Evolutionary conservation across 2,797 vertebrate genomes (phyloP).

Genomic region (Tadarida brasiliensis): DNA sequence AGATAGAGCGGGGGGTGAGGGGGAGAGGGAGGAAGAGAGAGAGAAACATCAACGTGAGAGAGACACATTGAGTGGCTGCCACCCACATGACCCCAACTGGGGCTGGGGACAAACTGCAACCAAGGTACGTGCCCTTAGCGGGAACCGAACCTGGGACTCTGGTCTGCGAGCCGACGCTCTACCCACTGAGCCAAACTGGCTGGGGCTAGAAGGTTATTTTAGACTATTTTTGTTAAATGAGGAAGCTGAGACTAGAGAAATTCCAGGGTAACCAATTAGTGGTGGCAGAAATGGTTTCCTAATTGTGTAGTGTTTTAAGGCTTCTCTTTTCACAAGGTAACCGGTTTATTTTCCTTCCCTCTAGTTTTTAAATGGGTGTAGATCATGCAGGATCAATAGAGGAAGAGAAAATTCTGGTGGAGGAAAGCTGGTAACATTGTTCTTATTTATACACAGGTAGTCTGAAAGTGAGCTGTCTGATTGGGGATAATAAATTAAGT

Average conservation of each 20-base stretch:
- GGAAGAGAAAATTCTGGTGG: constrained; percentile 1
- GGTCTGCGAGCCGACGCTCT: too few species aligned
- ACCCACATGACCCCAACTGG: too few species aligned
- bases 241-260: constrained; percentile 30
- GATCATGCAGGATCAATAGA: not conserved
- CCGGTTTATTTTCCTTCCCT: not conserved
- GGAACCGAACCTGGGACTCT: too few species aligned
- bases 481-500: not conserved
- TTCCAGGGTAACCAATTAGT: not conserved
- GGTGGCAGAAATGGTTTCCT: not conserved
- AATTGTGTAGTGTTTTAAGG: constrained; percentile 19
- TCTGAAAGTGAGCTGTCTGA: not conserved
- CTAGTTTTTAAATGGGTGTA: constrained; percentile 2
- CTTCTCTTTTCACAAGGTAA: not conserved
- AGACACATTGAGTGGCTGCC: too few species aligned
- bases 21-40: too few species aligned
- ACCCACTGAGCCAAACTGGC: too few species aligned
- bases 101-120: too few species aligned
- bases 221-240: constrained; percentile 40
- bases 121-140: too few species aligned
- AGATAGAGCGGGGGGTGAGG: too few species aligned
- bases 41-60: too few species aligned
- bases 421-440: not conserved
- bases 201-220: constrained; percentile 28
- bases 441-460: constrained; percentile 24